Base-by-base conservation (phyloP, 1,140 invertebrate genomes). In the Magallana ariakensis region DNA sequence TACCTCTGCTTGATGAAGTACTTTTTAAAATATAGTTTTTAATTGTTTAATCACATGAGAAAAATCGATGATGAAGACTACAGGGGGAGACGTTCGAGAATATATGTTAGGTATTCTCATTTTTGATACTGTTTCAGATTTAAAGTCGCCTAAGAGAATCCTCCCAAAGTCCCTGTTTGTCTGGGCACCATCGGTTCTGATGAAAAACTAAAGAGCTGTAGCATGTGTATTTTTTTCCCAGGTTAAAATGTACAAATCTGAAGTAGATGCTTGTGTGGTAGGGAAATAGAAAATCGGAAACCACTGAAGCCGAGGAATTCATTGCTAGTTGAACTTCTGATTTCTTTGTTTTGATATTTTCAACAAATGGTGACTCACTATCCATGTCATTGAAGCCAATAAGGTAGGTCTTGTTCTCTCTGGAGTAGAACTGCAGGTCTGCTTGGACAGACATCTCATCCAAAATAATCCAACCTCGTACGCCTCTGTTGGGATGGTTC, bases 21-120 rank as follows among this genome's bases (percentile, higher is more conserved):
- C 83, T 84, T 22, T 84, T 84, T 19, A 66, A 16, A 13, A 87
- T 83, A 56, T 85, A 87, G 26, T 89, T 89, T 16, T 86, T 53
- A 9, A 89, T 87, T 86, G 87, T 89, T 89, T 89, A 3, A 89
- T 54, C 4, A 85, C 62, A 62, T 87, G 88, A 9, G 84, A 87
- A 75, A 75, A 83, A 26, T 89, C 89, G 87, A 90, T 90, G 8
- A 87, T 88, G n/a, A 89, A 89, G 60, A 87, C 33, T 70, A 90
- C 33, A 16, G n/a, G 1, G 0, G 86, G 53, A 19, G 66, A 80
- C 13, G 19, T 62, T 13, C 75, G 46, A n/a, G 84, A 70, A 85
- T 81, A 86, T 46, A 85, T 84, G 16, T 87, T 87, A 26, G 26
- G 2, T 46, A 87, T 58, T 26, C 26, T 80, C 87, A 87, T 87